Conservation (phyloP, 2,797 vertebrate species). For the Cetoscarus ocellatus region DNA sequence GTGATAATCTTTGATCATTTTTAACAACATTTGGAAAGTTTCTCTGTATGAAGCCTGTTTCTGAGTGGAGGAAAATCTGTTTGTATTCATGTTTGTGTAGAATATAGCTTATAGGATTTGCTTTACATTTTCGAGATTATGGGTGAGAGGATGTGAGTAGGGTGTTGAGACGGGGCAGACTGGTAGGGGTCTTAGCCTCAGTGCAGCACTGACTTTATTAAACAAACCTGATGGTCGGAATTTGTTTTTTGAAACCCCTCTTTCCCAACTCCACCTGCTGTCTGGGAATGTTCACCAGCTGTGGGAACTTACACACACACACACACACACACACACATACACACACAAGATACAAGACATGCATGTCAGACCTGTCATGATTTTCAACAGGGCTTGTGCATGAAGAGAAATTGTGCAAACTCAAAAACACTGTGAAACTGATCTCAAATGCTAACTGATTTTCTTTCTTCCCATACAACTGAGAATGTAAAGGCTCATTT, state of each 20-base stretch:
- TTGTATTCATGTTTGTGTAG: not conserved
- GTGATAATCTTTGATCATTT: conserved; percentile 52
- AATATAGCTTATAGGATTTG: not conserved
- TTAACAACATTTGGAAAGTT: conserved; percentile 65
- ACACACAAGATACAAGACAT: not conserved
- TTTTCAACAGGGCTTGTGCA: not conserved
- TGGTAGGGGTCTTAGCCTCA: conserved; percentile 29
- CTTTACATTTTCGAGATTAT: not conserved
- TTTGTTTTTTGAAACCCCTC: conserved; percentile 44
- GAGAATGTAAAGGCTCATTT: no score
- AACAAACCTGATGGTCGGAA: conserved; percentile 28
- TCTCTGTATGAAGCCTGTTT: conserved; percentile 27
- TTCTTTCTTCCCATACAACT: no score
- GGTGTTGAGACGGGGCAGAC: conserved; percentile 15
- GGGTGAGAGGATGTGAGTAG: not conserved
- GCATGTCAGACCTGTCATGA: not conserved
- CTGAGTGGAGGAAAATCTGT: not conserved
- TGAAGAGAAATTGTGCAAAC: not conserved
- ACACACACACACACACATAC: conserved; percentile 26
- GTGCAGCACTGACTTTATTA: conserved; percentile 45
- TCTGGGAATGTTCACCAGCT: conserved; percentile 57
- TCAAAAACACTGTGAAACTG: no score
- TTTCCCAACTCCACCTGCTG: conserved; percentile 48
- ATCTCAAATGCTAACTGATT: no score
- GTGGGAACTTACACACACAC: conserved; percentile 29